Conservation (phyloP, 1,140 invertebrate genomes). For the Eriosoma lanigerum region DNA sequence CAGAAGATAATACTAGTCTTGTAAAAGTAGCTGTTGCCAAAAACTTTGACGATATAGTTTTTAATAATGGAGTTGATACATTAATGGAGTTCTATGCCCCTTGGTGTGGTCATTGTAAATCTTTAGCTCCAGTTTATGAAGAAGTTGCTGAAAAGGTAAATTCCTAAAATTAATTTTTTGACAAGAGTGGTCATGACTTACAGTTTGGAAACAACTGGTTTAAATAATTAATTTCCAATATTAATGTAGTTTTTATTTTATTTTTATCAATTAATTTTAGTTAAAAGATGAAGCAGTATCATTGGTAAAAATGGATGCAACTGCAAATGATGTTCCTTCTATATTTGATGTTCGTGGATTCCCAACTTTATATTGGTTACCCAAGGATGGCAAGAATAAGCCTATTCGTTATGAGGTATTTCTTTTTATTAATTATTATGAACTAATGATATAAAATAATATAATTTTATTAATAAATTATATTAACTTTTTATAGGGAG, state of each 20-base stretch:
- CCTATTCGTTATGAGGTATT: conserved; percentile 88
- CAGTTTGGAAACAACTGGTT: conserved; percentile 26
- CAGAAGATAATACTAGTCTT: conserved; percentile 78
- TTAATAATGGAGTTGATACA: conserved; percentile 88
- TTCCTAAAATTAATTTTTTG: too few species aligned
- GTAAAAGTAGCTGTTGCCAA: conserved; percentile 93
- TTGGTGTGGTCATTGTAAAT: conserved; percentile 99
- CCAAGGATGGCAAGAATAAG: conserved; percentile 77
- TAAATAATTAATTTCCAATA: too few species aligned
- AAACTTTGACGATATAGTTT: conserved; percentile 95
- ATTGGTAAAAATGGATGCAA: conserved; percentile 98
- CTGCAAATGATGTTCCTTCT: conserved; percentile 95
- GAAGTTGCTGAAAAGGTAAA: conserved; percentile 89
- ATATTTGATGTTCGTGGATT: conserved; percentile 92
- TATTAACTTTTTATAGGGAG: conserved; percentile 67
- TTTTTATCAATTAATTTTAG: conserved; percentile 59
- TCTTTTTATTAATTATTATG: conserved; percentile 51
- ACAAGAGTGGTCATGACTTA: too few species aligned
- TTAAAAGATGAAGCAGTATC: conserved; percentile 84
- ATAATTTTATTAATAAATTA: conserved; percentile 18
- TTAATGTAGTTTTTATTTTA: too few species aligned
- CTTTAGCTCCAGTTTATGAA: conserved; percentile 88
- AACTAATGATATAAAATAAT: too few species aligned
- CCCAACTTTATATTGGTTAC: conserved; percentile 95
- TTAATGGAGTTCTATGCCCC: conserved; percentile 98